Percentiles rank a stretch among this genome's conserved stretches.
Conservation (phyloP, 2,797 vertebrate genomes). For the Danionella dracula region DNA sequence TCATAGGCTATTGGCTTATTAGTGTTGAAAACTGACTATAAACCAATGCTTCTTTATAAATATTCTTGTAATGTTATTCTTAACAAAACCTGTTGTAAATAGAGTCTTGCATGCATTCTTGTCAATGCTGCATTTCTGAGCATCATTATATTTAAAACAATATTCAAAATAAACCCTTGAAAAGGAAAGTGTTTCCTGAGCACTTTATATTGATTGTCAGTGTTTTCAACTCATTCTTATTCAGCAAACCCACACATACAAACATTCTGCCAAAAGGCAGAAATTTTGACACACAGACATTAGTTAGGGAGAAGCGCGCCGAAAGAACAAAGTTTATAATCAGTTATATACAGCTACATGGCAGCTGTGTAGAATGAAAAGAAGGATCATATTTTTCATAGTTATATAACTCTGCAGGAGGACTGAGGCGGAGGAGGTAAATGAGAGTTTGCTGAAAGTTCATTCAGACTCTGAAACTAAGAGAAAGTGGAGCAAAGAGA, state of each 20-base stretch:
- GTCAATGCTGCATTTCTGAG: neutral
- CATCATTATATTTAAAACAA: neutral
- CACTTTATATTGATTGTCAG: neutral
- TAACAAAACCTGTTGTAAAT: no score
- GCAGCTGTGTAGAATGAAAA: conserved; percentile 30
- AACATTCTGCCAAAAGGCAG: neutral
- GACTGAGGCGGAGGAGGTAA: conserved; percentile 29
- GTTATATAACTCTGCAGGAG: conserved; percentile 39
- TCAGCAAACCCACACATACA: conserved; percentile 1
- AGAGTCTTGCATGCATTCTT: neutral
- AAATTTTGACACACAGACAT: neutral
- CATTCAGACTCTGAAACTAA: conserved; percentile 28
- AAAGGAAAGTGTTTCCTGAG: neutral
- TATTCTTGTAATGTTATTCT: no score
- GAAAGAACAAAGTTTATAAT: conserved; percentile 31
- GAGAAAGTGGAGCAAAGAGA: conserved; percentile 44
- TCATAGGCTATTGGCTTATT: no score
- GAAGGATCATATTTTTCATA: conserved; percentile 19
- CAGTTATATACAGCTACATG: conserved; percentile 36
- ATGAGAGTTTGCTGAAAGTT: conserved; percentile 36
- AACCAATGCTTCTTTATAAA: no score
- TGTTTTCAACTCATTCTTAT: neutral
- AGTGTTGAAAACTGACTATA: no score
- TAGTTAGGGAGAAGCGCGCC: conserved; percentile 7
- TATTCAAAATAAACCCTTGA: neutral